Conservation (phyloP, 2,888 invertebrate genomes). For the Auanema sp. region DNA sequence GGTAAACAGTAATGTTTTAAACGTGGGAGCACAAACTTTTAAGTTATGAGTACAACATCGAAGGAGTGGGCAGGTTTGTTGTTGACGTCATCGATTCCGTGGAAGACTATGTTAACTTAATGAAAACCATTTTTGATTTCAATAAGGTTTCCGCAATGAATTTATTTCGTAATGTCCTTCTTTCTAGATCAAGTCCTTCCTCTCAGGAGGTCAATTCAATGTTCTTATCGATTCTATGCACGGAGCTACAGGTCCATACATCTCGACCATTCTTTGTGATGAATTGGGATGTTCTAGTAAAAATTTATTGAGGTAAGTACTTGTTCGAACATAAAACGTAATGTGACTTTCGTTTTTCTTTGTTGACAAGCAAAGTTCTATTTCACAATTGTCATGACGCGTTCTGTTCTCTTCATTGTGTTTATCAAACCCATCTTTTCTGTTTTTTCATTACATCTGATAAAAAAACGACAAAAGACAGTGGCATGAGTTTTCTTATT, state of each 20-base stretch:
- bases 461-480: background rate
- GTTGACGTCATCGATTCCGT: slow-evolving; percentile 91
- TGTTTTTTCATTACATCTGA: background rate
- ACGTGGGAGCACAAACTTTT: background rate
- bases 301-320: slow-evolving; percentile 74
- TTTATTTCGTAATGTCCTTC: background rate
- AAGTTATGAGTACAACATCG: slow-evolving; percentile 62
- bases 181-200: slow-evolving; percentile 32
- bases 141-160: slow-evolving; percentile 50
- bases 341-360: background rate
- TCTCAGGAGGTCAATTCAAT: slow-evolving; percentile 71
- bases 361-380: background rate
- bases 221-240: slow-evolving; percentile 90
- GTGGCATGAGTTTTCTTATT: background rate
- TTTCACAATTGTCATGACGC: background rate
- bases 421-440: background rate
- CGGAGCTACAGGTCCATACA: slow-evolving; percentile 97
- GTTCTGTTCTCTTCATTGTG: background rate
- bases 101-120: slow-evolving; percentile 81
- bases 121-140: slow-evolving; percentile 98
- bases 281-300: slow-evolving; percentile 78
- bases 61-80: slow-evolving; percentile 74
- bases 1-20: slow-evolving; percentile 66
- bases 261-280: slow-evolving; percentile 81
- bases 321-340: background rate